These are phyloP conservation scores for Drosophila triauraria DNA, from an alignment of 1,140 invertebrate species.

Conservation along the genomic window DNA sequence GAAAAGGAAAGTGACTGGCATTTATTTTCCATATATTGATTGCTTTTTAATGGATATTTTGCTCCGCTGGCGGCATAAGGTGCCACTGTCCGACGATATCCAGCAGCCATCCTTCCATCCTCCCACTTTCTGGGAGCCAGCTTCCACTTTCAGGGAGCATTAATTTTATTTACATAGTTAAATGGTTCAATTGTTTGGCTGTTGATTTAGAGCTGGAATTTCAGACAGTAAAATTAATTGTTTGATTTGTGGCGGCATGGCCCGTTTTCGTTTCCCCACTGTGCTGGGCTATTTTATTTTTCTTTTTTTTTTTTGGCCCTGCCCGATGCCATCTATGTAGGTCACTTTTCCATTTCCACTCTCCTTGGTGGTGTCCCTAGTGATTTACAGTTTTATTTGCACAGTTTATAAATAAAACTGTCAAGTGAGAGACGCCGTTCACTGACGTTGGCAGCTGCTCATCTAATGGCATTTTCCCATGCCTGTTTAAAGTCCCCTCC, in stretches of 20 bases:
- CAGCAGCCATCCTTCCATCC: not conserved
- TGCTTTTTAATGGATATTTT: constrained; percentile 81
- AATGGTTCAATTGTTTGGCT: constrained; percentile 82
- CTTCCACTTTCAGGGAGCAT: constrained; percentile 48
- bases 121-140: not conserved
- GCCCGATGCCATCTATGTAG: constrained; percentile 51
- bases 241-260: constrained; percentile 73
- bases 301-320: constrained; percentile 22
- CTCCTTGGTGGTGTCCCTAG: constrained; percentile 26
- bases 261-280: constrained; percentile 24
- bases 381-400: constrained; percentile 82
- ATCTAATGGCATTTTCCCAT: constrained; percentile 60
- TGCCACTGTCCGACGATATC: constrained; percentile 33
- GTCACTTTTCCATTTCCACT: constrained; percentile 47
- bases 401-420: constrained; percentile 81
- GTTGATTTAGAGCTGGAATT: constrained; percentile 81
- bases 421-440: constrained; percentile 67
- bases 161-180: constrained; percentile 83
- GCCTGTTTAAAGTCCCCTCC: constrained; percentile 46
- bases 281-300: not conserved
- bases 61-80: constrained; percentile 57
- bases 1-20: constrained; percentile 67
- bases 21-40: constrained; percentile 82
- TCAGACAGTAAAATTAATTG: constrained; percentile 79
- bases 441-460: constrained; percentile 73